Percentiles rank a stretch among this genome's conserved stretches.
These are phyloP conservation scores for Babylonia areolata DNA, from an alignment of 1,140 invertebrate species.

Conservation along the genomic window DNA sequence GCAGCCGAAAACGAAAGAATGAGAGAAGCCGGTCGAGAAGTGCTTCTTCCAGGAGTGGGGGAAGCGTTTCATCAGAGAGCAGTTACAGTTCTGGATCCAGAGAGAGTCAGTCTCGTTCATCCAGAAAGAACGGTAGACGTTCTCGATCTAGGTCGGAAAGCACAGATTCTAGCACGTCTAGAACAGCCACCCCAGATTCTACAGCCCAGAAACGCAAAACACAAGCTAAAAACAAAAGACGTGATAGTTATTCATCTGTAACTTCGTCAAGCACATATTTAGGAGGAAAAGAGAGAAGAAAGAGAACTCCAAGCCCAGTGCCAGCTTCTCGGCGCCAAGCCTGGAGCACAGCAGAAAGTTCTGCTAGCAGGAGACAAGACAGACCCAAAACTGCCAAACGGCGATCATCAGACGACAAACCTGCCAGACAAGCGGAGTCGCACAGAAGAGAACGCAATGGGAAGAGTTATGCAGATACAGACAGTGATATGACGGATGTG, in stretches of 20 bases:
- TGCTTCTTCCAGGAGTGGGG: slow-evolving; percentile 26
- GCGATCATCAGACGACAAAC: background rate
- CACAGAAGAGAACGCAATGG: background rate
- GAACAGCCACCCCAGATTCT: background rate
- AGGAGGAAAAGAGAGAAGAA: background rate
- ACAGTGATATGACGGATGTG: slow-evolving; percentile 74
- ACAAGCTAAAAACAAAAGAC: background rate
- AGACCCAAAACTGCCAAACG: slow-evolving; percentile 48
- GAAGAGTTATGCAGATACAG: slow-evolving; percentile 38
- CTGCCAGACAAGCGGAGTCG: background rate
- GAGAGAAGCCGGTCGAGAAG: slow-evolving; percentile 1
- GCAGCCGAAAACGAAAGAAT: background rate
- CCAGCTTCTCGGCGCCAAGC: slow-evolving; percentile 7
- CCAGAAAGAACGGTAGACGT: background rate
- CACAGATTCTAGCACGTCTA: background rate
- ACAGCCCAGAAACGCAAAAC: background rate
- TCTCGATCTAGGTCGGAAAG: background rate
- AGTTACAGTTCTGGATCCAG: background rate
- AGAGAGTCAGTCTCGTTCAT: slow-evolving; percentile 12
- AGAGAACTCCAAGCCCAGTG: slow-evolving; percentile 3
- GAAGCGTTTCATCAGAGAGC: background rate
- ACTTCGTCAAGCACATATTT: slow-evolving; percentile 7
- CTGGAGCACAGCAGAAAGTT: slow-evolving; percentile 27
- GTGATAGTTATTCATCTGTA: slow-evolving; percentile 8
- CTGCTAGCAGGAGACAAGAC: slow-evolving; percentile 23